A percentile compares a stretch with the other conserved stretches of the same genome.
These are phyloP conservation scores for Pristionchus fissidentatus DNA, from an alignment of 2,888 invertebrate genomes.

Conservation along the genomic window DNA sequence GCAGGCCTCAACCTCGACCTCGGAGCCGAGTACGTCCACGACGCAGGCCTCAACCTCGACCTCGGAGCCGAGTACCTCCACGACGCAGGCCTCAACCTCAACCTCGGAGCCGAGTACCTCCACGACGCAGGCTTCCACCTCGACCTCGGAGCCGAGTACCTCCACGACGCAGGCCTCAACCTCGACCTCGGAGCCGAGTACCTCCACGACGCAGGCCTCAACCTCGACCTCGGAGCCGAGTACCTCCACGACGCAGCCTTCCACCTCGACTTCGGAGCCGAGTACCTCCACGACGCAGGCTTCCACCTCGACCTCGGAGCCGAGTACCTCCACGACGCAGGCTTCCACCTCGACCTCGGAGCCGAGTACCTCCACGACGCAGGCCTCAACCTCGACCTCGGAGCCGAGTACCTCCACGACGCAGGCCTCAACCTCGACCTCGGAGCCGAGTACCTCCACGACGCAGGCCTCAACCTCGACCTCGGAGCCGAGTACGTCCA, in stretches of 20 bases:
- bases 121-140: not conserved
- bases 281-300: not conserved
- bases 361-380: not conserved
- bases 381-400: not conserved
- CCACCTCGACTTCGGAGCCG: not conserved
- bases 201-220: not conserved
- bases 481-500: too few species aligned
- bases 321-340: not conserved
- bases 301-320: not conserved
- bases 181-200: not conserved
- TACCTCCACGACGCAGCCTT: too few species aligned
- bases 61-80: not conserved
- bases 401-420: not conserved
- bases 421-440: not conserved
- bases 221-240: not conserved
- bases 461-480: too few species aligned
- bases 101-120: not conserved
- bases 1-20: not conserved
- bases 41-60: not conserved
- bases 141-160: not conserved
- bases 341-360: not conserved
- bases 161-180: not conserved
- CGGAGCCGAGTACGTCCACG: not conserved
- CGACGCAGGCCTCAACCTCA: not conserved
- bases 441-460: too few species aligned